Evolutionary conservation across 2,888 invertebrate species (phyloP).

Genomic region (Hyles lineata): DNA sequence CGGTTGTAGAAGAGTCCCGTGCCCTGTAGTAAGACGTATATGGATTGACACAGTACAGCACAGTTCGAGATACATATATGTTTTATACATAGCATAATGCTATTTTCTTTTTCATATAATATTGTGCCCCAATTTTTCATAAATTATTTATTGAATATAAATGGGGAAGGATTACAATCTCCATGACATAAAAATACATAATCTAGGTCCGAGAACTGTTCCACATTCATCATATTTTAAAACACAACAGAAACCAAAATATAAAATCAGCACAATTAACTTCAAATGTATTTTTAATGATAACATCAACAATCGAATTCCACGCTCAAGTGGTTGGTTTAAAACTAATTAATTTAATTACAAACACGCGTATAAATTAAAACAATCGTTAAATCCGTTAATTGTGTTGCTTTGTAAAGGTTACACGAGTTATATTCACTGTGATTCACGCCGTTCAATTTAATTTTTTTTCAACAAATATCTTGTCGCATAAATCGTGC

Average conservation of each 20-base stretch:
- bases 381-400: neutral
- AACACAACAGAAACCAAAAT: too few species aligned
- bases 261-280: neutral
- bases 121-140: neutral
- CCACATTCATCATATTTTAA: too few species aligned
- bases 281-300: neutral
- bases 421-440: conserved; percentile 7
- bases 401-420: neutral
- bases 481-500: conserved; percentile 1
- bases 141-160: too few species aligned
- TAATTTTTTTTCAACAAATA: neutral
- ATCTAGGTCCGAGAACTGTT: too few species aligned
- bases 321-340: neutral
- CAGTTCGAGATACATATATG: too few species aligned
- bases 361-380: neutral
- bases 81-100: neutral
- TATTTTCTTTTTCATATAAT: neutral
- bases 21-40: too few species aligned
- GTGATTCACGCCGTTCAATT: conserved; percentile 12
- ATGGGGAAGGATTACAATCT: too few species aligned
- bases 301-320: neutral
- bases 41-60: too few species aligned
- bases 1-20: too few species aligned
- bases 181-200: too few species aligned
- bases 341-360: conserved; percentile 14